These are phyloP conservation scores for Ricordea florida DNA, from an alignment of 92 coral and sea anemone genomes.

Conservation along the genomic window DNA sequence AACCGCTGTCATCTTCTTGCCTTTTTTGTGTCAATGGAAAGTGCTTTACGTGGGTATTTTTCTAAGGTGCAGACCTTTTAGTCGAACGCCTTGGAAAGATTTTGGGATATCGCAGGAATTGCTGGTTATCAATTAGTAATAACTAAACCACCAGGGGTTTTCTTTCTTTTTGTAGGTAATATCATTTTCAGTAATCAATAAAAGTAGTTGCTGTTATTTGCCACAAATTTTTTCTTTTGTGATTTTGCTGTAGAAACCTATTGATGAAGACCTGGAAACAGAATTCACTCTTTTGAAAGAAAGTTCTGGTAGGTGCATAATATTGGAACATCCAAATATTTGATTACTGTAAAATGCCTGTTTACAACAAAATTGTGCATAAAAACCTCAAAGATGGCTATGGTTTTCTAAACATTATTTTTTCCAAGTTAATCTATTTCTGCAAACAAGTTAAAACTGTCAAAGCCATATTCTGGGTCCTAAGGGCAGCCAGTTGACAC, in stretches of 20 bases:
- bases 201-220: not conserved
- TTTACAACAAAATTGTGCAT: not conserved
- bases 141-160: conserved; percentile 9
- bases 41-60: not conserved
- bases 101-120: not conserved
- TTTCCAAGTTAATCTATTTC: not conserved
- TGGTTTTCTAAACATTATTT: not conserved
- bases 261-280: conserved; percentile 50
- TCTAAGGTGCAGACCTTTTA: not conserved
- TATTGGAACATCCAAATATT: not conserved
- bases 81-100: not conserved
- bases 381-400: not conserved
- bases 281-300: conserved; percentile 63
- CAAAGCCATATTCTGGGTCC: no score
- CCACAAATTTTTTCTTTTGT: not conserved
- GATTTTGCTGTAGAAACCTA: conserved; percentile 30
- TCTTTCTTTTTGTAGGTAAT: not conserved
- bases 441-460: not conserved
- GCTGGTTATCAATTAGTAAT: conserved; percentile 17
- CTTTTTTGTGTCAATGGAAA: no score
- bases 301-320: conserved; percentile 47
- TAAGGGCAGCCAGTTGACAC: no score
- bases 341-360: not conserved
- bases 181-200: not conserved
- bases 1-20: no score